Percentiles rank a stretch among this genome's conserved stretches.
These are phyloP conservation scores for Erpornis zantholeuca DNA, from an alignment of 2,113 vertebrate species.

Conservation along the genomic window DNA sequence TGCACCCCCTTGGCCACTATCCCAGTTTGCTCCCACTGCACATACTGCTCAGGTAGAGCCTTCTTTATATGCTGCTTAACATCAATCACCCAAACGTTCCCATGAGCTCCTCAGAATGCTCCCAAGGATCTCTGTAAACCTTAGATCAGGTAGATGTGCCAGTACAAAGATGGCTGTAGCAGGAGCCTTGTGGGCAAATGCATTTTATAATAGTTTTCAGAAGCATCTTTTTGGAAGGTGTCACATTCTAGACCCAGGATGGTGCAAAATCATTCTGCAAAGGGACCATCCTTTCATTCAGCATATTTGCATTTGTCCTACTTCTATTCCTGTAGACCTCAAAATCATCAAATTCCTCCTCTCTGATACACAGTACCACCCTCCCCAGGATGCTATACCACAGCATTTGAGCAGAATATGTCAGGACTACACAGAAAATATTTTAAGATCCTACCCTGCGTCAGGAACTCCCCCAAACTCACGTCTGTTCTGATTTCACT, in stretches of 20 bases:
- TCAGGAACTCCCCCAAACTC: neutral
- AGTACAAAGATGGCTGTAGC: neutral
- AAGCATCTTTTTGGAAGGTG: neutral
- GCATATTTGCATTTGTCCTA: neutral
- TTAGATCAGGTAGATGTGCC: neutral
- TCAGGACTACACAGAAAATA: neutral
- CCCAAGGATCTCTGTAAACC: neutral
- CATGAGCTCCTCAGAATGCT: neutral
- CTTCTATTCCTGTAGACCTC: neutral
- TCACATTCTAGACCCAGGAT: neutral
- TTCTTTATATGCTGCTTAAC: neutral
- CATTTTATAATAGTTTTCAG: neutral
- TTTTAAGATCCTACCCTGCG: neutral
- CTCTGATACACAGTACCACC: neutral
- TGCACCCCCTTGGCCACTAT: neutral
- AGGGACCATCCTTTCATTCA: neutral
- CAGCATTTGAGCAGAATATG: neutral
- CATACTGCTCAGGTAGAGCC: neutral
- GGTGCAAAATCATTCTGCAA: neutral
- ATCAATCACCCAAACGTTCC: rapidly evolving
- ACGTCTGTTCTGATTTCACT: neutral
- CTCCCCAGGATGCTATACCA: neutral
- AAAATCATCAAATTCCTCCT: neutral
- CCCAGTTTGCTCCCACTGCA: neutral
- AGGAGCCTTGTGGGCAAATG: neutral